Conservation (phyloP, 2,888 invertebrate species). For the Odontocerum albicorne region DNA sequence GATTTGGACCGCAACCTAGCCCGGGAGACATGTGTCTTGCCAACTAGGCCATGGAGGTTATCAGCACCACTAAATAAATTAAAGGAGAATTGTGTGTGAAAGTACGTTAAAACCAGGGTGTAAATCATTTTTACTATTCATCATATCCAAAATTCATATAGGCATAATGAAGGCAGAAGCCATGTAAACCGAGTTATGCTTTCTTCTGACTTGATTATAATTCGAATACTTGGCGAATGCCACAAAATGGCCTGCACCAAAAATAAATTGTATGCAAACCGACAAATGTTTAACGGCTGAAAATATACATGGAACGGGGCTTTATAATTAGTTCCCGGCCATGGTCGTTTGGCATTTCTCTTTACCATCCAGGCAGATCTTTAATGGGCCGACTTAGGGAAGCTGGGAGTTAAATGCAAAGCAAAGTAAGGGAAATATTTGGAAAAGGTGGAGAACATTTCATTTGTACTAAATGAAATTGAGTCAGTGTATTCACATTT, state of each 20-base stretch:
- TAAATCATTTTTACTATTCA: no score
- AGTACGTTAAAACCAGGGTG: no score
- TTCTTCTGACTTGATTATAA: conserved; percentile 9
- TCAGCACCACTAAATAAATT: no score
- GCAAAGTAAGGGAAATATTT: neutral
- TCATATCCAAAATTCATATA: no score
- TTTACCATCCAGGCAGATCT: conserved; percentile 5
- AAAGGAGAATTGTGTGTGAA: no score
- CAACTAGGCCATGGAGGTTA: no score
- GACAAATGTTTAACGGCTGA: conserved; percentile 15
- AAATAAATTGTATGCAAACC: conserved; percentile 21
- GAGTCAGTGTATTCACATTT: no score
- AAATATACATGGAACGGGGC: conserved; percentile 17
- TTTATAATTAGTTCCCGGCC: conserved; percentile 20
- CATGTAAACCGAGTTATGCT: no score
- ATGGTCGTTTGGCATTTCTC: conserved; percentile 11
- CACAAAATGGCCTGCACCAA: conserved; percentile 6
- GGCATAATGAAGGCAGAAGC: no score
- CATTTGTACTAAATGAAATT: no score
- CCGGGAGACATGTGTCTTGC: no score
- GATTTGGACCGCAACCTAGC: no score
- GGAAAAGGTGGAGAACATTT: neutral
- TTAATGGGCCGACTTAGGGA: conserved; percentile 2
- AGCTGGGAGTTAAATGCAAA: neutral
- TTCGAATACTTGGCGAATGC: conserved; percentile 3